Evolutionary conservation across 2,113 vertebrate species (phyloP).

Genomic region (Scopus umbretta): DNA sequence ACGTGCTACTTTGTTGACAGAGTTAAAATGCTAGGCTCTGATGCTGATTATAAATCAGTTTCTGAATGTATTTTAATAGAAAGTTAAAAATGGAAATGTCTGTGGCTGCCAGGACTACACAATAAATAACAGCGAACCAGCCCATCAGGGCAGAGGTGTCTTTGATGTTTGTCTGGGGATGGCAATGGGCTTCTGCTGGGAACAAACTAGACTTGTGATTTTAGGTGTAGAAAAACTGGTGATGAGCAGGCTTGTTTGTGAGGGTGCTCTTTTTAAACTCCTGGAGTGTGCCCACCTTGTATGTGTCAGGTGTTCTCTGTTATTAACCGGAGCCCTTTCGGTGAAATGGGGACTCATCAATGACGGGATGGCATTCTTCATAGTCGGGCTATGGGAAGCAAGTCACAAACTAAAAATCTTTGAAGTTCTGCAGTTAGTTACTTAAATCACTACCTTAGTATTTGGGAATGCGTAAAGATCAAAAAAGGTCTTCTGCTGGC

Average conservation of each 20-base stretch:
- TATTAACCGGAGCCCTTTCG: neutral
- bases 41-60: neutral
- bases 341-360: neutral
- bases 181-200: neutral
- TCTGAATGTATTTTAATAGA: neutral
- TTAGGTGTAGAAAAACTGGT: neutral
- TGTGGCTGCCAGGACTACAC: neutral
- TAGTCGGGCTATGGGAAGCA: neutral
- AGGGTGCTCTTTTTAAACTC: neutral
- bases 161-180: neutral
- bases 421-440: neutral
- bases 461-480: neutral
- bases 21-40: neutral
- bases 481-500: neutral
- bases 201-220: neutral
- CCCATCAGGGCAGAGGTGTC: accelerated
- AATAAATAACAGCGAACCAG: neutral
- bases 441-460: neutral
- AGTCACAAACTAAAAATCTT: neutral
- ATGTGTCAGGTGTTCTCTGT: neutral
- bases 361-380: neutral
- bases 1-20: neutral
- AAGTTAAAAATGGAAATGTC: neutral
- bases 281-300: neutral
- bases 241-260: neutral